A percentile compares a stretch with the other conserved stretches of the same genome.
Evolutionary conservation across 2,888 invertebrate species (phyloP).

Genomic region (Torymus auratus): DNA sequence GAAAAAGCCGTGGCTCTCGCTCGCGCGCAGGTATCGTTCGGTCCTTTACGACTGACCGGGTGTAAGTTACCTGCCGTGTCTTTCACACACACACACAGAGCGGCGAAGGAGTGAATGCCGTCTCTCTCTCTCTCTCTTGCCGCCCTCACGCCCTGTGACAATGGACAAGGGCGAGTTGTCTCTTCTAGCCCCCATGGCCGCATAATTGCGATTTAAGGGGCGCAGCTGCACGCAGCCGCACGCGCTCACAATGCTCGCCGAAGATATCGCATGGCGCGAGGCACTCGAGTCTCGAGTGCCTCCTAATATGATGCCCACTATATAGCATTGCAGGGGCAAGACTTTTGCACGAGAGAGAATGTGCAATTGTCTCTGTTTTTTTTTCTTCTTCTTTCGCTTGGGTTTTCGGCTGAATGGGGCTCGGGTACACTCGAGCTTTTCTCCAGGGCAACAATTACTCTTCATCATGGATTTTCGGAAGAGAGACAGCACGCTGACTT

Average conservation of each 20-base stretch:
- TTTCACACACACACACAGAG: slow-evolving; percentile 13
- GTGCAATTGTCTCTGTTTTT: too few species aligned
- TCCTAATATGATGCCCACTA: neutral
- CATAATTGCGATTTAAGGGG: slow-evolving; percentile 74
- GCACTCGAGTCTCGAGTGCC: slow-evolving; percentile 2
- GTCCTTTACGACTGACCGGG: slow-evolving; percentile 22
- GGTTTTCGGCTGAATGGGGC: too few species aligned
- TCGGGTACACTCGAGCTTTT: too few species aligned
- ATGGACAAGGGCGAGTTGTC: slow-evolving; percentile 4
- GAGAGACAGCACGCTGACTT: neutral
- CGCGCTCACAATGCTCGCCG: neutral
- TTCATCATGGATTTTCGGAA: slow-evolving; percentile 22
- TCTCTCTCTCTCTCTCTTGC: neutral
- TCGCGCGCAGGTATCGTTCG: too few species aligned
- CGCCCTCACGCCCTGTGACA: neutral
- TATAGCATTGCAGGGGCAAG: neutral
- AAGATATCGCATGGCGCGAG: neutral
- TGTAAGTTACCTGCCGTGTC: slow-evolving; percentile 15
- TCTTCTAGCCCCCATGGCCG: slow-evolving; percentile 59
- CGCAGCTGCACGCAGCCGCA: slow-evolving; percentile 54
- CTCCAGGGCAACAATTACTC: slow-evolving; percentile 23
- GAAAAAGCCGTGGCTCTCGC: too few species aligned
- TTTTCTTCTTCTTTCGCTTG: too few species aligned
- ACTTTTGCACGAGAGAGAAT: too few species aligned
- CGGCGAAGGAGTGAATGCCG: neutral